A percentile compares a stretch with the other conserved stretches of the same genome.
Evolutionary conservation across 37 sponge, comb jelly and placozoan genomes (phyloP).

Genomic region (Lycopodina hypogea): DNA sequence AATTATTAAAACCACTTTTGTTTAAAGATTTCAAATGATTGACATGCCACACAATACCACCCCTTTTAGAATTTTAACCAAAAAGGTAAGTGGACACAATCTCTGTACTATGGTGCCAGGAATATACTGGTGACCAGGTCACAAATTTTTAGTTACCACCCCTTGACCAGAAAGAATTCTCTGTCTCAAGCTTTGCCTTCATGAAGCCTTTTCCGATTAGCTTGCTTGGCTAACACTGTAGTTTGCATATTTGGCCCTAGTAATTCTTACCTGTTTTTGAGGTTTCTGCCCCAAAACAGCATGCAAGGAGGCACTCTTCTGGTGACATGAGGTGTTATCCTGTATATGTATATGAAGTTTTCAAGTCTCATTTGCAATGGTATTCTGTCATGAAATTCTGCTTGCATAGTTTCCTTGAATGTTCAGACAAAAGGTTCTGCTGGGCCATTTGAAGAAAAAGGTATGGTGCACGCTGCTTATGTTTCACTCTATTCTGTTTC

Average conservation of each 20-base stretch:
- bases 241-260: not conserved
- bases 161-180: not conserved
- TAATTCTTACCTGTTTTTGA: not conserved
- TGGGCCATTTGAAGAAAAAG: slow-evolving; percentile 50
- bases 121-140: not conserved
- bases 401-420: slow-evolving; percentile 26
- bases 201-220: not conserved
- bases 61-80: no score
- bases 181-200: not conserved
- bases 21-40: not conserved
- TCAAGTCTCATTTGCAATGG: not conserved
- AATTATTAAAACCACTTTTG: not conserved
- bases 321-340: slow-evolving; percentile 32
- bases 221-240: not conserved
- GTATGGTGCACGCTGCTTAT: slow-evolving; percentile 28
- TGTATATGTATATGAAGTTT: slow-evolving; percentile 25
- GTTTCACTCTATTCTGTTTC: slow-evolving; percentile 32
- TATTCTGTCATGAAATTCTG: not conserved
- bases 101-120: not conserved
- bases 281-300: slow-evolving; percentile 16
- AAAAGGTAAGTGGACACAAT: not conserved
- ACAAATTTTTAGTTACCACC: not conserved
- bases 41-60: not conserved
- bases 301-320: slow-evolving; percentile 29
- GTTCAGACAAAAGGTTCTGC: slow-evolving; percentile 44